Evolutionary conservation across 2,113 vertebrate species (phyloP).

Genomic region (Mastomys coucha): DNA sequence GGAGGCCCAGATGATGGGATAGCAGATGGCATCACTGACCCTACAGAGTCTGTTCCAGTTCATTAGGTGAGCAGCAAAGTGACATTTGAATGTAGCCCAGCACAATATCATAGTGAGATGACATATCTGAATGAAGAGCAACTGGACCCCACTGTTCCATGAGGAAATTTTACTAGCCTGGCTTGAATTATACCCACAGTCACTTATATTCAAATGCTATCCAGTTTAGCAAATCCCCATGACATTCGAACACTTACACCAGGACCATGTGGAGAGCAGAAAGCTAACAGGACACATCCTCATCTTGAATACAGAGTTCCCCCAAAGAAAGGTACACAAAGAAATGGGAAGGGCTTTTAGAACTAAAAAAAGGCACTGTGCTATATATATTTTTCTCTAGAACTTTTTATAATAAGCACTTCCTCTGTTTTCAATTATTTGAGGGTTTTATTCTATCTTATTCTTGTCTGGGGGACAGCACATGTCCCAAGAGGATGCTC

Average conservation of each 20-base stretch:
- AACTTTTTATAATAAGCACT: not conserved
- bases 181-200: not conserved
- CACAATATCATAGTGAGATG: fast-evolving
- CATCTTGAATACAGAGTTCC: not conserved
- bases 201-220: fast-evolving
- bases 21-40: not conserved
- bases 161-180: too few species aligned
- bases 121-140: not conserved
- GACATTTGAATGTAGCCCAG: fast-evolving
- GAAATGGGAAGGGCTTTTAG: fast-evolving
- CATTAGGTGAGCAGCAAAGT: fast-evolving
- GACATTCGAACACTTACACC: not conserved
- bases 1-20: not conserved
- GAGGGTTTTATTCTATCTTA: not conserved
- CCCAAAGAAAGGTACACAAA: fast-evolving
- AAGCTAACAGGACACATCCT: fast-evolving
- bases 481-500: fast-evolving
- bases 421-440: not conserved
- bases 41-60: fast-evolving
- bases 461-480: not conserved
- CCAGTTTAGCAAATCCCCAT: not conserved
- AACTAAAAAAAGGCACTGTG: fast-evolving
- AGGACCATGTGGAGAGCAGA: fast-evolving
- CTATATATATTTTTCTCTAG: too few species aligned
- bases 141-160: fast-evolving